phyloP scores from a whole-genome alignment of 2,113 vertebrate genomes.

The Ramphastos sulfuratus region DNA sequence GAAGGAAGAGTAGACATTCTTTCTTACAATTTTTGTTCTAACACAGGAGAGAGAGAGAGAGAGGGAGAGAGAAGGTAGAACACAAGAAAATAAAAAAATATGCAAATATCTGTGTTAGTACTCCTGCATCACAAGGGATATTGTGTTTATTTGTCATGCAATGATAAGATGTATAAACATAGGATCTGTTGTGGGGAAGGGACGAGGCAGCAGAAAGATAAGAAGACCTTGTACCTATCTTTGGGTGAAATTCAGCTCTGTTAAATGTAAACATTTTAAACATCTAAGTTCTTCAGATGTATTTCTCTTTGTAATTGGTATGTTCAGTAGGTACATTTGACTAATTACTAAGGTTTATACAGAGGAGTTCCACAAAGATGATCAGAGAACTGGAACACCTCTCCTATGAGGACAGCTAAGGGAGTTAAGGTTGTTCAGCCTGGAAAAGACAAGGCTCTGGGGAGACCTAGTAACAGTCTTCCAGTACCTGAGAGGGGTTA shows the following conservation, averaged over 20 bases:
- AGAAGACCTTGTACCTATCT: not conserved
- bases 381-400: too few relatives aligned
- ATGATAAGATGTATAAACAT: not conserved
- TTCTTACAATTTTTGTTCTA: not conserved
- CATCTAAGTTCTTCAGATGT: not conserved
- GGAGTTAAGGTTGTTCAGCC: too few relatives aligned
- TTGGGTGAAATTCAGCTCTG: not conserved
- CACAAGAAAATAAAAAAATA: not conserved
- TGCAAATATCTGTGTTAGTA: not conserved
- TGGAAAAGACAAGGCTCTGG: too few relatives aligned
- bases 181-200: not conserved
- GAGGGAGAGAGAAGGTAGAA: not conserved
- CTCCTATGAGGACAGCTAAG: too few relatives aligned
- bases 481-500: too few relatives aligned
- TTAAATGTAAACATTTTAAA: not conserved
- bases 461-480: too few relatives aligned
- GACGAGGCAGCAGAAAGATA: not conserved
- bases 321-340: not conserved
- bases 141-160: fast-evolving
- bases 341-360: not conserved
- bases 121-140: fast-evolving
- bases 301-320: not conserved
- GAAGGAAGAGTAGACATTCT: not conserved
- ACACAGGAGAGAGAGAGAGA: not conserved
- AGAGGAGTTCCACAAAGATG: too few relatives aligned